A percentile compares a stretch with the other conserved stretches of the same genome.
These are phyloP conservation scores for Ibidorhyncha struthersii DNA, from an alignment of 2,113 vertebrate genomes.

Conservation along the genomic window DNA sequence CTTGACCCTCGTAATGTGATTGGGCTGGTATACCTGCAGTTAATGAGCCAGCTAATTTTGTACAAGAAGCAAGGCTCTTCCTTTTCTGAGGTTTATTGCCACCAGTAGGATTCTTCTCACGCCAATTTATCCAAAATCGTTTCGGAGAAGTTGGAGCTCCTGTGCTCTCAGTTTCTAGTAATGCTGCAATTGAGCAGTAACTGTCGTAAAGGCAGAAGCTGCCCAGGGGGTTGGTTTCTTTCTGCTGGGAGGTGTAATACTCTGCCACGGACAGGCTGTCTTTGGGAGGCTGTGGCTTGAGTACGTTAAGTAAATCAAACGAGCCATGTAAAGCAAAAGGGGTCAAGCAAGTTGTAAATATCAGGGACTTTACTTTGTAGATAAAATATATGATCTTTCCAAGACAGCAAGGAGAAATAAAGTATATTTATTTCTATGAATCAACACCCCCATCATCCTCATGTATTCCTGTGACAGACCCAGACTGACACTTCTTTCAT, in stretches of 20 bases:
- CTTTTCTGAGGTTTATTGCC: conserved; percentile 31
- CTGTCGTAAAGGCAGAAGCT: not conserved
- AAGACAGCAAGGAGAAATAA: not conserved
- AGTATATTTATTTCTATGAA: not conserved
- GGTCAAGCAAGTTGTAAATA: not conserved
- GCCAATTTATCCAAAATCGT: not conserved
- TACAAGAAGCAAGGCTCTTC: conserved; percentile 6
- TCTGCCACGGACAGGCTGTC: not conserved
- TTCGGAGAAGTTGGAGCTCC: not conserved
- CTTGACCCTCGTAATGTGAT: conserved; percentile 12
- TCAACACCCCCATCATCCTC: not conserved
- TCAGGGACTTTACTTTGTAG: not conserved
- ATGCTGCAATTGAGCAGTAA: not conserved
- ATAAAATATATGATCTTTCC: not conserved
- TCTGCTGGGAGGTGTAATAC: not conserved
- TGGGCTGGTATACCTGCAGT: not conserved
- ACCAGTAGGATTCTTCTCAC: not conserved
- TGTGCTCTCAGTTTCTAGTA: not conserved
- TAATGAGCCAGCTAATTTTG: conserved; percentile 44
- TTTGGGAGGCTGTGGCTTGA: not conserved
- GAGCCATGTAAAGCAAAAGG: not conserved
- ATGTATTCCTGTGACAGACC: not conserved
- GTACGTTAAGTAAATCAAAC: not conserved
- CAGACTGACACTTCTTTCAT: not conserved
- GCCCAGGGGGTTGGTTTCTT: not conserved